phyloP scores from a whole-genome alignment of 2,113 vertebrate species.

The Hymenochirus boettgeri region DNA sequence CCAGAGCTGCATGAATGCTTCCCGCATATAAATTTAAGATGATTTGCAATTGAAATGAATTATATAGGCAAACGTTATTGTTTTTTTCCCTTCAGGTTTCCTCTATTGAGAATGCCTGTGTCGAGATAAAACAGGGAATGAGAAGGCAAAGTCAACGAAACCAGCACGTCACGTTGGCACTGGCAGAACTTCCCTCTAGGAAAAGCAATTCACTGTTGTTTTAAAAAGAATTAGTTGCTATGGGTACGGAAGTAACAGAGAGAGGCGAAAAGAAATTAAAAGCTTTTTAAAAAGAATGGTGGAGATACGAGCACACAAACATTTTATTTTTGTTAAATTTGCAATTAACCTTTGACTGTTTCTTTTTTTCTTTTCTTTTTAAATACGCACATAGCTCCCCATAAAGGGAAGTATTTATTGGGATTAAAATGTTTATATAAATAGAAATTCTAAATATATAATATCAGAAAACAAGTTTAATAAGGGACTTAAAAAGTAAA shows the following conservation, averaged over 20 bases:
- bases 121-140: slow-evolving; percentile 15
- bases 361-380: slow-evolving; percentile 11
- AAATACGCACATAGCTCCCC: not conserved
- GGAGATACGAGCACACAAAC: slow-evolving; percentile 18
- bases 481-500: no score
- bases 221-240: slow-evolving; percentile 36
- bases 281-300: slow-evolving; percentile 29
- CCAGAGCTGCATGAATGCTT: not conserved
- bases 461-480: no score
- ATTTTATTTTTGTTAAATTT: slow-evolving; percentile 35
- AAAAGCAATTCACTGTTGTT: slow-evolving; percentile 35
- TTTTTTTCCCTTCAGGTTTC: not conserved
- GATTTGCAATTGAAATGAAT: slow-evolving; percentile 1
- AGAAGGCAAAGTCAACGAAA: slow-evolving; percentile 19
- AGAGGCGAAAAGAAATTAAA: slow-evolving; percentile 29
- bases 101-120: slow-evolving; percentile 3
- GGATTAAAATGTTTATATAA: no score
- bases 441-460: no score
- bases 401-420: slow-evolving; percentile 8
- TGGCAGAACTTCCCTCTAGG: slow-evolving; percentile 30
- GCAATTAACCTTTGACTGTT: slow-evolving; percentile 39
- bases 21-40: not conserved
- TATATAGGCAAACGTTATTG: not conserved
- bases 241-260: slow-evolving; percentile 39
- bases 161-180: slow-evolving; percentile 25